Base-by-base conservation (phyloP, 2,888 invertebrate species). In the Thumatha senex region DNA sequence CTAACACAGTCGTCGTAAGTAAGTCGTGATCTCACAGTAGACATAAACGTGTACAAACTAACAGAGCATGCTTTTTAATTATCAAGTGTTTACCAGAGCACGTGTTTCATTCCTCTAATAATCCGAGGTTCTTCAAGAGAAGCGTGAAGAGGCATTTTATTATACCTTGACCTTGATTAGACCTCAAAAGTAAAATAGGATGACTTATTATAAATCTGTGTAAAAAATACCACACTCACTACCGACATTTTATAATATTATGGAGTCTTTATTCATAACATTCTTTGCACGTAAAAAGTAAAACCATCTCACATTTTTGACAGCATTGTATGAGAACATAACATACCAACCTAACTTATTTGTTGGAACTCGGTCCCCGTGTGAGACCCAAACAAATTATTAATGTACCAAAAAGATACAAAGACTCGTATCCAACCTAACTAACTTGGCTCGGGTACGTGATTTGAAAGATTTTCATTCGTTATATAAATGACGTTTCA, bases 271-370 rank as follows among this genome's bases (percentile, higher is more conserved):
- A 80, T 74, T 78, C 80, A 80, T 85, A 80, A 81, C 68, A 88
- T 88, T 86, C 84, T 74, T 78, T 76, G 72, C 84, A 85, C 84
- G 86, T 85, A 87, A 84, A 86, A 85, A 84, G 84, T 85, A 86
- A 86, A 84, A 82, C 78, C 80, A 79, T 68, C 67, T 74, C 76
- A 73, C 74, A 80, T 79, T 72, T 78, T 74, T 83, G 84, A 84
- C 86, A 84, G 80, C 70, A 79, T 78, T 75, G 75, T 79, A 81
- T 76, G 75, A 77, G 74, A 80, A 80, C 84, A 81, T 80, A 82
- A 81, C 73, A 72, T 70, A 76, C 63, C 11, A 7, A 24, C 18
- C 76, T 76, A 80, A 82, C 72, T 81, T 83, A 79, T 78, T 41
- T 40, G 29, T 76, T 71, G 78, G 82, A 76, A 82, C 80, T 76